Base-by-base conservation (phyloP, 2,113 vertebrate genomes). In the Geococcyx californianus region DNA sequence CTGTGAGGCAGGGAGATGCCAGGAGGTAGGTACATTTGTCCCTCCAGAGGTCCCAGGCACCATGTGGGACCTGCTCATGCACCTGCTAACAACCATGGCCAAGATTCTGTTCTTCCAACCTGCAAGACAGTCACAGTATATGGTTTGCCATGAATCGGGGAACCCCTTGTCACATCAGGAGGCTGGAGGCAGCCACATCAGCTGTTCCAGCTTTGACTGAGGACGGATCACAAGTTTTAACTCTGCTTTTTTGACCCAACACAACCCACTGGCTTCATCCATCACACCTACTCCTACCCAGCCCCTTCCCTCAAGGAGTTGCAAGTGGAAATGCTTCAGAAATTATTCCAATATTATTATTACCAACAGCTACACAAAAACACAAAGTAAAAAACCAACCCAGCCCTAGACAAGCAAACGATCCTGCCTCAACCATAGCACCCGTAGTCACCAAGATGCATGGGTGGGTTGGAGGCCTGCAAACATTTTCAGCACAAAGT, bases 51-150 rank as follows among this genome's bases (percentile, higher is more conserved):
- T 62, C 56, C 56, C 36, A 15, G 33, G 20, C 36, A 34, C 14
- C 64, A 17, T 2, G 20, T 34, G 59, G 34, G 64, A 69, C n/a
- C 45, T 9, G 6, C 23, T 84, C 17, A 13, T 3, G 14, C 33
- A 70, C n/a, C 78, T 64, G 51, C 60, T 62, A 19, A 14, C 55
- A 56, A 44, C 23, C 20, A 11, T 0, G 1, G 38, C 36, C 62
- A 23, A 69, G 86, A 88, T 9, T 25, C 66, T 40, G 64, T 40
- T 47, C 31, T 56, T 60, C 40, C 52, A 31, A 1, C 21, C 23
- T 13, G 9, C 25, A 44, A 45, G 31, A 26, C 0, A 2, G 31
- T 54, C 24, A 8, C 1, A 2, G 34, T 26, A 40, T 60, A 44
- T 1, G 40, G 28, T 14, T 85, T 28, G 26, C 13, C 40, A 34